Percentiles rank a stretch among this genome's conserved stretches.
These are phyloP conservation scores for Equus quagga DNA, from an alignment of 2,113 vertebrate species.

Conservation along the genomic window DNA sequence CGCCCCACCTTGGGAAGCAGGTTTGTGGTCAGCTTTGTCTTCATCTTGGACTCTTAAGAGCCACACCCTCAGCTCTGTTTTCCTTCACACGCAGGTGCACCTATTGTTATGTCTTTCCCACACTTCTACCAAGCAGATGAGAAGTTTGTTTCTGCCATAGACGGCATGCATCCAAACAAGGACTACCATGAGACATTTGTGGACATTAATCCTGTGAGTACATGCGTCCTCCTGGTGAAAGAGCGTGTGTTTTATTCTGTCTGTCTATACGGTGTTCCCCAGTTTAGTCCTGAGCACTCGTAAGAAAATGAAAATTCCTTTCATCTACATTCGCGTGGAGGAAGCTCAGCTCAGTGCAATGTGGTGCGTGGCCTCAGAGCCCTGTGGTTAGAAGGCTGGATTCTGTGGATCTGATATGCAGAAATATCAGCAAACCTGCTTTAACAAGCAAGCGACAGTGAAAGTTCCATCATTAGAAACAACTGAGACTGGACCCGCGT, in stretches of 20 bases:
- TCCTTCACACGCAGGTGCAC: slow-evolving; percentile 89
- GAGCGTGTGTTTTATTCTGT: not conserved
- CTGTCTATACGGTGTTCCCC: not conserved
- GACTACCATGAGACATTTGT: slow-evolving; percentile 92
- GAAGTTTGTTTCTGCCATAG: slow-evolving; percentile 88
- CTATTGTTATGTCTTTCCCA: slow-evolving; percentile 96
- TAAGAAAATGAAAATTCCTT: not conserved
- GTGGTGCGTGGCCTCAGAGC: not conserved
- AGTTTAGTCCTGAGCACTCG: not conserved
- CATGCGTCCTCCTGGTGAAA: not conserved
- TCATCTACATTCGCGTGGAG: not conserved
- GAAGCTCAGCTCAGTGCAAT: not conserved
- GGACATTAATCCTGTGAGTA: slow-evolving; percentile 95
- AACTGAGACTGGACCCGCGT: not conserved
- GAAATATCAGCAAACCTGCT: not conserved
- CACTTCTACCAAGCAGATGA: slow-evolving; percentile 97
- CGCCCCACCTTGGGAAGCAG: not conserved
- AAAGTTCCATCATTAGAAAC: not conserved
- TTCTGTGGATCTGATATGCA: not conserved
- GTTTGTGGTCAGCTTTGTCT: not conserved
- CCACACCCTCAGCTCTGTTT: not conserved
- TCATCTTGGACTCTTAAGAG: not conserved
- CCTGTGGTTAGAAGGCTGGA: not conserved
- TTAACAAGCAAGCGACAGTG: not conserved
- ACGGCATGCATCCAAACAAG: slow-evolving; percentile 93